Base-by-base conservation (phyloP, 2,797 vertebrate species). In the Chelon auratus region DNA sequence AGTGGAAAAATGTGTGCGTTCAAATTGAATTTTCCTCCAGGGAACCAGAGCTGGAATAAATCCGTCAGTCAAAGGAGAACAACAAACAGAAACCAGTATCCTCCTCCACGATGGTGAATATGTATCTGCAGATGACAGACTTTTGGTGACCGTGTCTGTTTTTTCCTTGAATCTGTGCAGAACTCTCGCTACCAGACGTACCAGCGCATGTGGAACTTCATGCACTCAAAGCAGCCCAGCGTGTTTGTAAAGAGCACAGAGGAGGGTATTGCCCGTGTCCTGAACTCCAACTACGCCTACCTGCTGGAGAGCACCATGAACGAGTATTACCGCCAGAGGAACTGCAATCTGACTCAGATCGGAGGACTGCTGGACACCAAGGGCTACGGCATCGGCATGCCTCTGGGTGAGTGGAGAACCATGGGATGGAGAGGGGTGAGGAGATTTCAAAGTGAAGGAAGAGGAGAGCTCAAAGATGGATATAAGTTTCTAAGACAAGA, bases 191-290 rank as follows among this genome's bases (percentile, higher is more conserved):
- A 99, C 89, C 98, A 99, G 95, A 99, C 97, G 0, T 99, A 99
- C 92, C 98, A 99, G 85, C 94, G 98, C 37, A 99, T 99, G 98
- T 99, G 98, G 98, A 99, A 99, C 89, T 99, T 97, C 93, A 99
- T 99, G 98, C 95, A 99, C 87, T 99, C 98, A 9, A 99, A 99
- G 93, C 97, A 99, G 93, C 98, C 98, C 0, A 98, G 97, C 0
- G 97, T 99, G 83, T 99, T 99, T 12, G 98, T 99, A 81, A 99
- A 99, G 94, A 99, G 97, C 94, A 99, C 98, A 0, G 98, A 99
- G 92, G 97, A 99, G 81, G 98, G 98, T 37, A 99, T 99, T 0
- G 97, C 98, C 0, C 95, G 98, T 0, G 97, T 99, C 84, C 93
- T 99, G 84, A 99, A 99, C 89, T 98, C 98, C 86, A 99, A 99